Percentiles rank a stretch among this genome's conserved stretches.
Evolutionary conservation across 37 sponge, comb jelly and placozoan species (phyloP).

Genomic region (Axinella damicornis): DNA sequence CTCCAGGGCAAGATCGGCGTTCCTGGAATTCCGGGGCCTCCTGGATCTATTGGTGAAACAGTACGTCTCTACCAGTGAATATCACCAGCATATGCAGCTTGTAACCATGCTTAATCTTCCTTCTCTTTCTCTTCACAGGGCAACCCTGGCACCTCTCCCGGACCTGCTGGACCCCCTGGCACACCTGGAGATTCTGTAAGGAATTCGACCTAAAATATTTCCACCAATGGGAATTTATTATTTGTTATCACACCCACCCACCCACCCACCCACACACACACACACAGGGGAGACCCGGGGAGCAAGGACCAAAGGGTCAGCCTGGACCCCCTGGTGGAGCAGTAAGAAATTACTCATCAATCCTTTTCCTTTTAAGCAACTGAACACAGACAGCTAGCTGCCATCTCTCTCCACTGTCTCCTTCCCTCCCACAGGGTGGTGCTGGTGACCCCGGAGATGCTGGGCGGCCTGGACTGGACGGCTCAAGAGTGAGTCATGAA

Average conservation of each 20-base stretch:
- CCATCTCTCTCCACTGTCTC: neutral
- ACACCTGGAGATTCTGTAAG: slow-evolving; percentile 59
- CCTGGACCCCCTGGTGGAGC: slow-evolving; percentile 37
- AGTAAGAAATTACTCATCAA: slow-evolving; percentile 19
- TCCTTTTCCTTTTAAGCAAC: no score
- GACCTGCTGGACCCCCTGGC: slow-evolving; percentile 54
- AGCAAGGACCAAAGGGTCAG: slow-evolving; percentile 51
- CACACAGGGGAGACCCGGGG: slow-evolving; percentile 53
- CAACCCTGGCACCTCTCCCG: neutral
- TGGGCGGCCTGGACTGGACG: slow-evolving; percentile 38
- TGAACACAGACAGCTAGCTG: no score
- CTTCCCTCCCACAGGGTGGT: slow-evolving; percentile 5
- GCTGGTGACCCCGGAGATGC: slow-evolving; percentile 25
- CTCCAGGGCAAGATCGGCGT: slow-evolving; percentile 56
- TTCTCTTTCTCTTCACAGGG: slow-evolving; percentile 5
- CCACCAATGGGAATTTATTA: no score
- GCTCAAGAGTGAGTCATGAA: slow-evolving; percentile 7
- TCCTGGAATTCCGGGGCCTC: slow-evolving; percentile 53
- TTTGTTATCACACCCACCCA: no score
- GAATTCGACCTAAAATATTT: no score
- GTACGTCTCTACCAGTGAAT: slow-evolving; percentile 23
- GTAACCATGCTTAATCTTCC: neutral
- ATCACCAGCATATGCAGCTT: neutral
- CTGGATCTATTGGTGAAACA: slow-evolving; percentile 63
- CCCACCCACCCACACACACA: no score